These are phyloP conservation scores for Lithophane leautieri DNA, from an alignment of 2,888 invertebrate genomes.

Conservation along the genomic window DNA sequence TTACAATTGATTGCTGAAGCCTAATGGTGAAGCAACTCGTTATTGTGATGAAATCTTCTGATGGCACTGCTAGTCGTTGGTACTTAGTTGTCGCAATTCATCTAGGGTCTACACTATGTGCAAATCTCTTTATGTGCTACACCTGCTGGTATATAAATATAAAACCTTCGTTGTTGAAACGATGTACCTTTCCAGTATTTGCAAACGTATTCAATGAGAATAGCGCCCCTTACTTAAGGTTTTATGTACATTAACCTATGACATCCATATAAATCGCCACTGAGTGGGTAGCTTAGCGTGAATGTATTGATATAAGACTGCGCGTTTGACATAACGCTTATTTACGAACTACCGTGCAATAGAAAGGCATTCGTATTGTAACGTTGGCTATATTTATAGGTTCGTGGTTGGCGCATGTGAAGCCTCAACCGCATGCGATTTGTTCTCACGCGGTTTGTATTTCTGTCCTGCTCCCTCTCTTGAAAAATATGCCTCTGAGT, in stretches of 20 bases:
- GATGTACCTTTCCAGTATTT: constrained; percentile 45
- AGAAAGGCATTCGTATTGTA: constrained; percentile 77
- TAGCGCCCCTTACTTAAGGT: constrained; percentile 52
- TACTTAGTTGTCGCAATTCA: constrained; percentile 46
- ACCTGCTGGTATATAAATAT: constrained; percentile 26
- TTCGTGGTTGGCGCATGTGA: constrained; percentile 77
- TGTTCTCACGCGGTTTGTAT: constrained; percentile 85
- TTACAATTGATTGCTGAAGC: constrained; percentile 52
- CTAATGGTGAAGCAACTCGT: constrained; percentile 37
- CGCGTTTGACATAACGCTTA: constrained; percentile 73
- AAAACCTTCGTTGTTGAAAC: constrained; percentile 32
- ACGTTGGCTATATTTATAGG: constrained; percentile 75
- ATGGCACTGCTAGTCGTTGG: constrained; percentile 20
- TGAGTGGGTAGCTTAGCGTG: constrained; percentile 61
- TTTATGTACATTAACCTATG: constrained; percentile 63
- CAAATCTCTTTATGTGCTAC: constrained; percentile 29
- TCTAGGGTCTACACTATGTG: constrained; percentile 21
- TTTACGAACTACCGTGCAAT: constrained; percentile 76
- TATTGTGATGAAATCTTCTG: constrained; percentile 54
- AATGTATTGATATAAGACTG: constrained; percentile 70
- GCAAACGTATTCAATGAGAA: constrained; percentile 45
- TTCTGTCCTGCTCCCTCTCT: constrained; percentile 75
- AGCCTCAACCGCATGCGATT: constrained; percentile 79
- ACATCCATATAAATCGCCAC: constrained; percentile 62
- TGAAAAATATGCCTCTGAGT: constrained; percentile 65